Evolutionary conservation across 2,797 vertebrate species (phyloP).

Genomic region (Cynodonichthys magdalenae): DNA sequence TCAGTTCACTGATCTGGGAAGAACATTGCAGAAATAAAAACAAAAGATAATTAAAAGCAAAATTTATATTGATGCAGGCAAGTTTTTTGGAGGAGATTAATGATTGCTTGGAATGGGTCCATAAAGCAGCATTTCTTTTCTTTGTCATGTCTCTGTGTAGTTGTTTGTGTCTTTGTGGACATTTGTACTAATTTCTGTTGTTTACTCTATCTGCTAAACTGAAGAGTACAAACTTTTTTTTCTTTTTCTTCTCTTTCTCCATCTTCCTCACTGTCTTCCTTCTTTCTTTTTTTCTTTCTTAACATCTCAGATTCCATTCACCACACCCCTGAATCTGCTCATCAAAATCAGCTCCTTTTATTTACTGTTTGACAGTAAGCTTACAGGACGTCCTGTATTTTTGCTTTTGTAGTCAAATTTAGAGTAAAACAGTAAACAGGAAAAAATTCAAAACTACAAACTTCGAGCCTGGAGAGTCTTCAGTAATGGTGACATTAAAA

Average conservation of each 20-base stretch:
- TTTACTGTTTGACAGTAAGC: slow-evolving; percentile 1
- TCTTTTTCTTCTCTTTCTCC: too few relatives aligned
- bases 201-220: slow-evolving; percentile 59
- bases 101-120: neutral
- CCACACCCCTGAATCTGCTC: slow-evolving; percentile 12
- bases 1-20: too few relatives aligned
- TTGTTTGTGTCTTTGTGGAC: slow-evolving; percentile 40
- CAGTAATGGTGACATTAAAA: slow-evolving; percentile 1
- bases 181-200: slow-evolving; percentile 50
- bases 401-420: slow-evolving; percentile 32
- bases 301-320: slow-evolving; percentile 19
- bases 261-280: too few relatives aligned
- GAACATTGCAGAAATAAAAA: too few relatives aligned
- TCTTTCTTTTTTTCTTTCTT: too few relatives aligned
- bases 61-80: too few relatives aligned
- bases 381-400: too few relatives aligned
- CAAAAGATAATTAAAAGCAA: too few relatives aligned
- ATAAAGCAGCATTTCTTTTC: neutral
- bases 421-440: slow-evolving; percentile 37
- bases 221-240: slow-evolving; percentile 49
- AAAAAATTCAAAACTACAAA: neutral
- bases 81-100: too few relatives aligned
- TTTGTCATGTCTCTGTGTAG: slow-evolving; percentile 16
- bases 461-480: slow-evolving; percentile 41
- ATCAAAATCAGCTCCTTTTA: slow-evolving; percentile 11